Conservation (phyloP, 2,797 vertebrate genomes). For the Tolypeutes matacus region DNA sequence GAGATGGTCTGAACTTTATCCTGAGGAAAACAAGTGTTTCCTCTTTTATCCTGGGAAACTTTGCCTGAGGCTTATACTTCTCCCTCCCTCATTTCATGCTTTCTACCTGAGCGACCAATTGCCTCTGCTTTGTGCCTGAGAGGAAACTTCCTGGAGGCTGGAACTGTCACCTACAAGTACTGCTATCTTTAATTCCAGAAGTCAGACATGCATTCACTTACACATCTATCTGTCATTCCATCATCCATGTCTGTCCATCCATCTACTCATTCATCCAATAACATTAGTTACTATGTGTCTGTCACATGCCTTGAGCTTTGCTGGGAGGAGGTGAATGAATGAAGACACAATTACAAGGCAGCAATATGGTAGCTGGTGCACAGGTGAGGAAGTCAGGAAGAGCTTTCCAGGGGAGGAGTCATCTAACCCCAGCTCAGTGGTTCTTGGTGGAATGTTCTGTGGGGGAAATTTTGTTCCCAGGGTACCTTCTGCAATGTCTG, state of each 20-base stretch:
- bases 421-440: not conserved
- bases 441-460: not conserved
- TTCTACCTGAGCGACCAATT: not conserved
- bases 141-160: not conserved
- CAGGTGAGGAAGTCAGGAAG: not conserved
- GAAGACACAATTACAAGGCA: not conserved
- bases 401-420: not conserved
- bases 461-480: not conserved
- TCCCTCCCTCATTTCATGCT: not conserved
- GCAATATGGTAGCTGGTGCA: not conserved
- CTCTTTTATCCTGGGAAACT: too few species aligned
- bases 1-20: not conserved
- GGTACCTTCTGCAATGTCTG: not conserved
- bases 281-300: not conserved
- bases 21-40: not conserved
- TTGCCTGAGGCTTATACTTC: not conserved
- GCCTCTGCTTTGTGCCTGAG: not conserved
- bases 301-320: not conserved
- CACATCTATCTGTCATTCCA: not conserved
- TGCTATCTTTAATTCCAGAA: not conserved
- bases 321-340: not conserved
- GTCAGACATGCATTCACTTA: not conserved
- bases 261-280: not conserved
- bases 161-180: not conserved
- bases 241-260: too few species aligned